Evolutionary conservation across 53 echinoderm and acorn worm species (phyloP).

Genomic region (Glandiceps talaboti): DNA sequence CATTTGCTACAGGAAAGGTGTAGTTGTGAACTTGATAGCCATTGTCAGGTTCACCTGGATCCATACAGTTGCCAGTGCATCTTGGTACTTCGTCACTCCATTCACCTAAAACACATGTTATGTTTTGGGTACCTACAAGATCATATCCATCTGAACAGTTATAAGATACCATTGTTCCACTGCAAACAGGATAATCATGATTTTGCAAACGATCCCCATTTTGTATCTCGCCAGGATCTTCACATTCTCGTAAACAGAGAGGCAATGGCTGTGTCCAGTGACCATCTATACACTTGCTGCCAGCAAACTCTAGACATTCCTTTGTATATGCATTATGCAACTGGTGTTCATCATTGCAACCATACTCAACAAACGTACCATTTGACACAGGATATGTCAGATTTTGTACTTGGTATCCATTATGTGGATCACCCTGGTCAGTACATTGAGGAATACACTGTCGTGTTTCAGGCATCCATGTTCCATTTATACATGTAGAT

Average conservation of each 20-base stretch:
- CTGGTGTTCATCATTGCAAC: not conserved
- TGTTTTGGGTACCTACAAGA: not conserved
- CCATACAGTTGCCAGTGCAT: not conserved
- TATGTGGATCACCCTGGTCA: not conserved
- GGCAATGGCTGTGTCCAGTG: not conserved
- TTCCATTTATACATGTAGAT: not conserved
- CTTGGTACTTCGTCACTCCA: not conserved
- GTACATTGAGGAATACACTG: not conserved
- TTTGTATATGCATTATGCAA: not conserved
- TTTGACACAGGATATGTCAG: not conserved
- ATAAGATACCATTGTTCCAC: not conserved
- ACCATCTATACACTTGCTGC: not conserved
- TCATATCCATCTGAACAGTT: not conserved
- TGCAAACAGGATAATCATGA: not conserved
- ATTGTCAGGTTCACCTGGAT: not conserved
- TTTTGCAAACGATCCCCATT: not conserved
- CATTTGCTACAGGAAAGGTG: not conserved
- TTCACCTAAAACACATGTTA: not conserved
- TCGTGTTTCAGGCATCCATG: not conserved
- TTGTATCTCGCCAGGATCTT: not conserved
- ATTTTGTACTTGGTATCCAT: not conserved
- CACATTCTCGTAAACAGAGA: not conserved
- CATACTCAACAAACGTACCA: not conserved
- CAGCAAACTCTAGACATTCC: not conserved
- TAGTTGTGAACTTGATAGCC: not conserved